These are phyloP conservation scores for Toxotes jaculatrix DNA, from an alignment of 2,113 vertebrate genomes.

Conservation along the genomic window DNA sequence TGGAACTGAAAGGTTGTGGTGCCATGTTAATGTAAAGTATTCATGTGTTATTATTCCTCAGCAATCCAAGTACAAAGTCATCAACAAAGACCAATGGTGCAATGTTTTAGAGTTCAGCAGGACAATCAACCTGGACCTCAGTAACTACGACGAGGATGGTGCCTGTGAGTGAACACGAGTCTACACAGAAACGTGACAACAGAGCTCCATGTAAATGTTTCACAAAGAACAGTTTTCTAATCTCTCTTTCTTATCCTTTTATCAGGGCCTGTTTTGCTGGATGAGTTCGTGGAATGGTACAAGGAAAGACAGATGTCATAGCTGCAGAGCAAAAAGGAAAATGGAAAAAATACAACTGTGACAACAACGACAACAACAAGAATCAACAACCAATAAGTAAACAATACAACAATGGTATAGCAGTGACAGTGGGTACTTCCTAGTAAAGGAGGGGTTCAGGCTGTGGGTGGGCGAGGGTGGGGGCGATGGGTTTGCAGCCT, in stretches of 20 bases:
- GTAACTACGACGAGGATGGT: constrained; percentile 99
- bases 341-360: constrained; percentile 73
- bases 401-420: constrained; percentile 71
- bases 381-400: constrained; percentile 79
- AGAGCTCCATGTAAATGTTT: background rate
- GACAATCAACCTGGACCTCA: constrained; percentile 99
- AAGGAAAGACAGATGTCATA: constrained; percentile 99
- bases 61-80: constrained; percentile 99
- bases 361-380: constrained; percentile 79
- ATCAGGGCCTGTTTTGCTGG: constrained; percentile 98
- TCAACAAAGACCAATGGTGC: constrained; percentile 99
- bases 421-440: constrained; percentile 75
- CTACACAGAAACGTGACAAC: background rate
- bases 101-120: constrained; percentile 99
- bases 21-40: background rate
- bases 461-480: constrained; percentile 69
- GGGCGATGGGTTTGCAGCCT: constrained; percentile 86
- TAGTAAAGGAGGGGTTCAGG: constrained; percentile 66
- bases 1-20: background rate
- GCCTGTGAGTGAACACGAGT: constrained; percentile 90
- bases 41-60: constrained; percentile 71
- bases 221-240: constrained; percentile 3
- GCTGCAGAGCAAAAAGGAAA: constrained; percentile 62
- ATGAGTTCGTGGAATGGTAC: constrained; percentile 99
- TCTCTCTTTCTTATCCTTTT: constrained; percentile 40